Base-by-base conservation (phyloP, 1,140 invertebrate species). In the Leptinotarsa texana region DNA sequence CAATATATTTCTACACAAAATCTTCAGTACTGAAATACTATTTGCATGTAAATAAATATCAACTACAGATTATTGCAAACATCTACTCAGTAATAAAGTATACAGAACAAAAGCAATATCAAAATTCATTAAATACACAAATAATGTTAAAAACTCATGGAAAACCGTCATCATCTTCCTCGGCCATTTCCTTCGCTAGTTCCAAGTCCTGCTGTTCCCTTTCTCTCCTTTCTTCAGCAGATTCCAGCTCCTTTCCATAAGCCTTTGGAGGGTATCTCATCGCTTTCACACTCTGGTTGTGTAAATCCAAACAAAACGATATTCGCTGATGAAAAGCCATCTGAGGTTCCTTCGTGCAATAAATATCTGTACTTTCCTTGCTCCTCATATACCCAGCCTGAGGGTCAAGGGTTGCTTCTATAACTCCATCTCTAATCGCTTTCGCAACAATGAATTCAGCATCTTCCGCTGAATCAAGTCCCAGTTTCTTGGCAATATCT, bases 391-490 rank as follows among this genome's bases (percentile, higher is more conserved):
- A 99, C 18, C 96, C 96, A 77, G 94, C 93, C 84, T 97, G 96
- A 75, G 98, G 95, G 87, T 99, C 96, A 76, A 99, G 90, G 1
- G 92, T 96, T 1, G 98, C 98, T 86, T 99, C 97, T 85, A 99
- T 99, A 1, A 99, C 98, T 67, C 97, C 96, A 89, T 99, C 98
- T 68, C 97, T 89, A 73, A 99, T 99, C n/a, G 98, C 98, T 88
- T 99, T 99, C 0, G 98, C 97, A 0, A 99, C 97, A 84, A 99
- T 98, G 84, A 98, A 99, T 85, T 99, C 98, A 1, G 98, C 98
- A 90, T 99, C 98, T 83, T 98, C 96, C 3, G 96, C 93, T 13
- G 95, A 97, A 83, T 98, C 97, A 18, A 99, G 87, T 13, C 95
- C 93, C 24, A 99, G 86, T 83, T 99, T 99, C 75, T 91, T 89